phyloP scores from a whole-genome alignment of 2,113 vertebrate genomes.

The Gallinago media region DNA sequence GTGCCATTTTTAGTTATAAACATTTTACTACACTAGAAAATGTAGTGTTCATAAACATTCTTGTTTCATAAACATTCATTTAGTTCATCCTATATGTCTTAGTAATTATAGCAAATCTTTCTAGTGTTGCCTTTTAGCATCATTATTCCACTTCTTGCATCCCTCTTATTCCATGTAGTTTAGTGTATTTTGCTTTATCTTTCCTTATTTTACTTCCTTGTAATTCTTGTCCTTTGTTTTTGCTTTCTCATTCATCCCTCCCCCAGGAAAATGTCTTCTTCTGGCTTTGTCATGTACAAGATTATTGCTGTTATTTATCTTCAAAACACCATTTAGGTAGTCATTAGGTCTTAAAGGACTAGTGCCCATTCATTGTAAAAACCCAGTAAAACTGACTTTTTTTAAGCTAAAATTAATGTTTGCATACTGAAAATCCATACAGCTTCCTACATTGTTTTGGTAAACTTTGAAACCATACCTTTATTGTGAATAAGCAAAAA shows the following conservation, averaged over 20 bases:
- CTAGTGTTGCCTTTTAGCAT: background rate
- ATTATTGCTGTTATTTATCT: background rate
- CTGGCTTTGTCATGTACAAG: background rate
- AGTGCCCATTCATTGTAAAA: background rate
- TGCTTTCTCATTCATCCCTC: background rate
- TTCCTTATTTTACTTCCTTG: background rate
- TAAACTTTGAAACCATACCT: background rate
- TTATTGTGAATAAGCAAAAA: background rate
- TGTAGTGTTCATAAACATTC: background rate
- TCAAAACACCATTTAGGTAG: background rate
- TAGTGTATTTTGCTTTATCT: conserved; percentile 5
- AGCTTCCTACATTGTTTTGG: background rate
- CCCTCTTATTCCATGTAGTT: background rate
- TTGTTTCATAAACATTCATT: background rate
- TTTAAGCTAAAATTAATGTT: background rate
- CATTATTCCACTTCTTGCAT: background rate
- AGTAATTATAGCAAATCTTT: background rate
- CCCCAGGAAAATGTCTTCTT: background rate
- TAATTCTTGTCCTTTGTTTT: conserved; percentile 1
- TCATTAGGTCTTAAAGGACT: background rate
- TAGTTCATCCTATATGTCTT: background rate
- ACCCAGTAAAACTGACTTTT: background rate
- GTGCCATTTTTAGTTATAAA: background rate
- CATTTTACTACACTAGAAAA: background rate
- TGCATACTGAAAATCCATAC: background rate